A percentile compares a stretch with the other conserved stretches of the same genome.
Evolutionary conservation across 2,888 invertebrate genomes (phyloP).

Genomic region (Parasteatoda lunata): DNA sequence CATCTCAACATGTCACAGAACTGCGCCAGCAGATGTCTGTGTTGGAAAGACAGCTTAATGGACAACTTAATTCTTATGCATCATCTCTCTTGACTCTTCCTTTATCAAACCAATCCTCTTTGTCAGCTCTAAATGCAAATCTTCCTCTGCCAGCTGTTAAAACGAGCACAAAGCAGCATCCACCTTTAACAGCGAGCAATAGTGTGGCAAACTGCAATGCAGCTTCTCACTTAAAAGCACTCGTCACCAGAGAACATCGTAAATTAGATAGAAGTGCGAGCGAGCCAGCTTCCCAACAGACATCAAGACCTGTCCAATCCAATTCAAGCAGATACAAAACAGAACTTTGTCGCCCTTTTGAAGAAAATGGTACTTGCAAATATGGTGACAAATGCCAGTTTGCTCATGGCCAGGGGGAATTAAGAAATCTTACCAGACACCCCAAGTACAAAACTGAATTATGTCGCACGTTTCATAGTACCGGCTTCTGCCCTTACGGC

Average conservation of each 20-base stretch:
- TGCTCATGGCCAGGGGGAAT: constrained; percentile 94
- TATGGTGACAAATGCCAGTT: constrained; percentile 99
- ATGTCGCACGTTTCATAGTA: constrained; percentile 95
- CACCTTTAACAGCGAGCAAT: constrained; percentile 58
- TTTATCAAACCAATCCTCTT: constrained; percentile 21
- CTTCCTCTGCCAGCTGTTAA: constrained; percentile 26
- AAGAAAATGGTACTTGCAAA: constrained; percentile 97
- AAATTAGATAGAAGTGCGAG: constrained; percentile 86
- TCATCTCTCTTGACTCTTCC: constrained; percentile 42
- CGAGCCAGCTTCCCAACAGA: constrained; percentile 77
- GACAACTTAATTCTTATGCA: constrained; percentile 42
- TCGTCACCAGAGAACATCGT: constrained; percentile 31
- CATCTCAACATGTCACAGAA: constrained; percentile 49
- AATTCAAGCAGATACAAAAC: constrained; percentile 88
- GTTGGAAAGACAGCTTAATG: constrained; percentile 56
- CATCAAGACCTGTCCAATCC: constrained; percentile 36
- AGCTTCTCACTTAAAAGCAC: constrained; percentile 36
- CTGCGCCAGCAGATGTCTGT: constrained; percentile 54
- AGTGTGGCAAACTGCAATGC: constrained; percentile 62
- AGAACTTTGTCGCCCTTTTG: constrained; percentile 96
- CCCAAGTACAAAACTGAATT: constrained; percentile 99
- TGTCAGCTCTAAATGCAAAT: constrained; percentile 31
- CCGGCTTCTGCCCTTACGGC: constrained; percentile 98
- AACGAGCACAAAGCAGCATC: constrained; percentile 46
- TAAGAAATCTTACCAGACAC: constrained; percentile 93